Evolutionary conservation across 37 sponge, comb jelly and placozoan genomes (phyloP), one percentile per base, ranked within the genome.

Genomic region (Halichondria panicea): DNA sequence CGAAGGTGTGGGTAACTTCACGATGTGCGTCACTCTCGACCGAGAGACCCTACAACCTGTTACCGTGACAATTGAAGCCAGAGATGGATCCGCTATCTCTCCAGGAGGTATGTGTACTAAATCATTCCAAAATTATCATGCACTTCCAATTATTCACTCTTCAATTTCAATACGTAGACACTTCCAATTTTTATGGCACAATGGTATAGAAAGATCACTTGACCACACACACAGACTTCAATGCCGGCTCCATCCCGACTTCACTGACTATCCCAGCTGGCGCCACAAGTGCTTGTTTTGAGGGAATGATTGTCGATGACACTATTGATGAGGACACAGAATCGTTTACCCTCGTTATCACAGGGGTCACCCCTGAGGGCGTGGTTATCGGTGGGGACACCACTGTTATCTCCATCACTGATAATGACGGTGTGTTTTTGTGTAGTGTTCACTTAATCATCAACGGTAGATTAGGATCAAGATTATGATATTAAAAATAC

Each of bases 251-350:
- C 27, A 67, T 67, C 27, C 68, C 68, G 19, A 41, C 68, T 2
- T 43, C 68, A 13, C 13, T 67, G 9, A 67, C 68, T 9, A 42
- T 67, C 44, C 52, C 52, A 48, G 41, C 68, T 33, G 15, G 2
- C 35, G 3, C 24, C 30, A 7, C 7, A 24, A 42, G 46, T 34
- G 31, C 50, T 50, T 75, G 76, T 42, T 75, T 75, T 50, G 43
- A 4, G 18, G 63, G 76, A 19, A 1, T 27, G 48, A 75, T 75
- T 31, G 24, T 75, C 19, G 27, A 60, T 63, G 76, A 75, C 45
- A 2, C 3, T 0, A 42, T 61, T 5, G 44, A 25, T 15, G 76
- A 75, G 46, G 50, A 21, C 1, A 36, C 9, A 11, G 76, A 75
- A 34, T 46, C 63, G 31, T 75, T 75, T 35, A 46, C 44, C 28